Evolutionary conservation across 2,888 invertebrate species (phyloP).

Genomic region (Onthophagus sagittarius): DNA sequence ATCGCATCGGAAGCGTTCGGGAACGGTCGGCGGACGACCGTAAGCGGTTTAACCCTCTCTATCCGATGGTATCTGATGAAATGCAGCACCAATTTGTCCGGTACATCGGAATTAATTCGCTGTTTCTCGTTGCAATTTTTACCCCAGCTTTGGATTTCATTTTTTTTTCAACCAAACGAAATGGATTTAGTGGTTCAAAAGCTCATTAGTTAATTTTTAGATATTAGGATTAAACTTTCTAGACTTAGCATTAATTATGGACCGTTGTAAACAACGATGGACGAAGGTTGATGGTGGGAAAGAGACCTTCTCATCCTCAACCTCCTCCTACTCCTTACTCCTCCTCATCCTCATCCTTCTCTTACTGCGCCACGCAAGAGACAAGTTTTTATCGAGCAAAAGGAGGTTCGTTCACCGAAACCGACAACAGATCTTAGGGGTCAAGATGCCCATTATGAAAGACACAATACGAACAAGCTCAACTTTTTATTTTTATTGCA

Average conservation of each 20-base stretch:
- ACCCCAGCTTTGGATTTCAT: background rate
- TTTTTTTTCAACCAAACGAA: background rate
- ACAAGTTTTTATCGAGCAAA: background rate
- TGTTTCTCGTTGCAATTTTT: background rate
- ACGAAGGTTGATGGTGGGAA: background rate
- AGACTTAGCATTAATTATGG: background rate
- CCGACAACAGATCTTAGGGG: background rate
- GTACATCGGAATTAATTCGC: background rate
- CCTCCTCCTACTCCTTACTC: background rate
- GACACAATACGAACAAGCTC: background rate
- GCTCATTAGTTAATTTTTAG: background rate
- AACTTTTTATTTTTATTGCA: no score
- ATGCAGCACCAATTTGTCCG: background rate
- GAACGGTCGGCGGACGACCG: background rate
- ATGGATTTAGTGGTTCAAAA: background rate
- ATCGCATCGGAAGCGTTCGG: background rate
- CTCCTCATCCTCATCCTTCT: background rate
- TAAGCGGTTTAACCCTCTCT: background rate
- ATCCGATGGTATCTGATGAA: background rate
- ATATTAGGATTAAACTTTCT: background rate
- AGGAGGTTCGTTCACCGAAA: background rate
- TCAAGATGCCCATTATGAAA: background rate
- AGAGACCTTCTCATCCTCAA: background rate
- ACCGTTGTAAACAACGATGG: background rate
- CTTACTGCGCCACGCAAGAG: background rate